Evolutionary conservation across 2,888 invertebrate species (phyloP).

Genomic region (Deroplatys truncata): DNA sequence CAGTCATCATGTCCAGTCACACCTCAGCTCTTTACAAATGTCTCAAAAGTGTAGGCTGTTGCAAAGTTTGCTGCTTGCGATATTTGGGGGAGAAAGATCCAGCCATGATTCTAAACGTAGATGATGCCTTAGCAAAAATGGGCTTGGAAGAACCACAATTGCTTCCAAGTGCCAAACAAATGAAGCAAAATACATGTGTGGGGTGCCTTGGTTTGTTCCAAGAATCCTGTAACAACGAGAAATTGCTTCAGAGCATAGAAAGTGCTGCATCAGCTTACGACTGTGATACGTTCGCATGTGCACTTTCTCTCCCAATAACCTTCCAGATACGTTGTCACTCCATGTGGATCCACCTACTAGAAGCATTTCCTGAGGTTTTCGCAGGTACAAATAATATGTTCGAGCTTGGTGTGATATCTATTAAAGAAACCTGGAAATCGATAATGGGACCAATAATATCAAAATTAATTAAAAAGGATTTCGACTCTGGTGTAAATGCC

Average conservation of each 20-base stretch:
- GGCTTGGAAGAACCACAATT: slow-evolving; percentile 31
- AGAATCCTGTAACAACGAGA: slow-evolving; percentile 40
- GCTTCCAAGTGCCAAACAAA: slow-evolving; percentile 44
- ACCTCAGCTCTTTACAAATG: background rate
- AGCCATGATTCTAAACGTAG: slow-evolving; percentile 51
- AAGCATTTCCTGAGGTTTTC: slow-evolving; percentile 49
- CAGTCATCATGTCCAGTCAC: background rate
- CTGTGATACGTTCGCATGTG: slow-evolving; percentile 60
- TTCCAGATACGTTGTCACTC: slow-evolving; percentile 63
- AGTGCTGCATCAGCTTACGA: slow-evolving; percentile 51
- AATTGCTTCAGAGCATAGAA: background rate
- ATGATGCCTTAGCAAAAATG: slow-evolving; percentile 51
- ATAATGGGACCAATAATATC: slow-evolving; percentile 58
- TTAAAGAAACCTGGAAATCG: slow-evolving; percentile 81
- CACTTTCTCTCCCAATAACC: slow-evolving; percentile 66
- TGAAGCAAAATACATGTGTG: slow-evolving; percentile 55
- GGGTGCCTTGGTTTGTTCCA: slow-evolving; percentile 72
- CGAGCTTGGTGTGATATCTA: slow-evolving; percentile 38
- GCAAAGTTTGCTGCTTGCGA: slow-evolving; percentile 64
- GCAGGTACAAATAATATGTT: background rate
- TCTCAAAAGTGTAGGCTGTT: slow-evolving; percentile 57
- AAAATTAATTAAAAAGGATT: slow-evolving; percentile 49
- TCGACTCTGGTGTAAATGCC: slow-evolving; percentile 55
- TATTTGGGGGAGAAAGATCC: slow-evolving; percentile 58
- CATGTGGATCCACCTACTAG: slow-evolving; percentile 54